phyloP scores from a whole-genome alignment of 2,797 vertebrate genomes.

The Petrocephalus sullivani region DNA sequence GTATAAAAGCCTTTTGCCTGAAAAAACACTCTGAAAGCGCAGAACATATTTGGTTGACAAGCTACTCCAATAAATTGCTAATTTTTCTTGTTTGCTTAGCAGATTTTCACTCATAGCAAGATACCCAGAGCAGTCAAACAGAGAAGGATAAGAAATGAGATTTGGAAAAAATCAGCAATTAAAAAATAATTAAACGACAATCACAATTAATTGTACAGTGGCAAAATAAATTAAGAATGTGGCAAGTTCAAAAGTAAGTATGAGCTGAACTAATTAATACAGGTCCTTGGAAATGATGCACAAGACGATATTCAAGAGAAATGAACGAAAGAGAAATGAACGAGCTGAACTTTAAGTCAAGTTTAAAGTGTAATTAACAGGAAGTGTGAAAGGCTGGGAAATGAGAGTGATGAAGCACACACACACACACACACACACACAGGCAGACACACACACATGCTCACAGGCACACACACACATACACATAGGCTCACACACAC shows the following conservation, averaged over 20 bases:
- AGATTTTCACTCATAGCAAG: not conserved
- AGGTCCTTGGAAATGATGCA: not conserved
- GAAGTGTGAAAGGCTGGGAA: not conserved
- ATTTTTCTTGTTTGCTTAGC: not conserved
- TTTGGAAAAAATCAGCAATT: not conserved
- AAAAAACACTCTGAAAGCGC: not conserved
- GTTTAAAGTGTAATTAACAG: not conserved
- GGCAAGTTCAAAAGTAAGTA: not conserved
- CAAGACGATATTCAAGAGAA: not conserved
- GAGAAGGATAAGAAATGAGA: not conserved
- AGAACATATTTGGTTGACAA: not conserved
- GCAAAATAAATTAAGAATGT: not conserved
- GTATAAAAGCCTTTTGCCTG: not conserved
- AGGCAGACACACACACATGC: not conserved
- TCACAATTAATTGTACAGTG: not conserved
- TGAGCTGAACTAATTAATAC: not conserved
- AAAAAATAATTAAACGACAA: slow-evolving; percentile 2
- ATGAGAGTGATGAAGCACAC: not conserved
- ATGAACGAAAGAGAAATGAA: not conserved
- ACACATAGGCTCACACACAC: too few species aligned
- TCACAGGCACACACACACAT: too few species aligned
- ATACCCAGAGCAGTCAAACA: not conserved
- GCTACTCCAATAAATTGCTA: not conserved
- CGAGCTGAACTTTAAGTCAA: not conserved
- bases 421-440: not conserved